Evolutionary conservation across 2,113 vertebrate genomes (phyloP), one percentile per base, ranked within the genome.

Genomic region (Dromiciops gliroides): DNA sequence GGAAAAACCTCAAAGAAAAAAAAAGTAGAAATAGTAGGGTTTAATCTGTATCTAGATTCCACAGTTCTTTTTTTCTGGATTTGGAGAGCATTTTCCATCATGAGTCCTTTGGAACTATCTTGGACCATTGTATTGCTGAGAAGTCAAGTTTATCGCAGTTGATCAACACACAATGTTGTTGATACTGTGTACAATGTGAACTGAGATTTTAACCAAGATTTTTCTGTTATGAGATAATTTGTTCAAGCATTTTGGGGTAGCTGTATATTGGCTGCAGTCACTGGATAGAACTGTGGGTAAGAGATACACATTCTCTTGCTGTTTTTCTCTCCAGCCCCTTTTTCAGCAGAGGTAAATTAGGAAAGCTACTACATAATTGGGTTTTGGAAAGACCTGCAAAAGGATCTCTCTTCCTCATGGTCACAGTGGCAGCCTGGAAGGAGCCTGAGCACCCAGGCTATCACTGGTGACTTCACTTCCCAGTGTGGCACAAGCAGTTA

Each of bases 341-440:
- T 93, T 67, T 97, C 75, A 56, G 60, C n/a, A 93, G 51, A 83
- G 49, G 49, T 94, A 93, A 24, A 25, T 93, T 94, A 94, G 56
- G 7, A 89, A 96, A 83, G 28, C 90, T 94, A 95, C 52, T 22
- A 2, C 75, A 8, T 95, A 92, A 95, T n/a, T 95, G 51, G 90
- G 60, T 88, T 90, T 94, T 96, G 83, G 50, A 53, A 94, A 95
- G 95, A 90, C 67, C 52, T 93, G 26, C 52, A 56, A 49, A 88
- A 14, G 83, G 19, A 93, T 31, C 26, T 93, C 83, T 11, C 93
- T 95, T 97, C 52, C 22, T 95, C 24, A 48, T n/a, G 75, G 93
- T 96, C 97, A 83, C 92, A 89, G 14, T 96, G 60, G 92, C 91
- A 93, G 24, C 31, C 0, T 60, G 48, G 83, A 95, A 95, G 91